Evolutionary conservation across 2,797 vertebrate genomes (phyloP), one percentile per base, ranked within the genome.

Genomic region (Schizopygopsis pylzovi): DNA sequence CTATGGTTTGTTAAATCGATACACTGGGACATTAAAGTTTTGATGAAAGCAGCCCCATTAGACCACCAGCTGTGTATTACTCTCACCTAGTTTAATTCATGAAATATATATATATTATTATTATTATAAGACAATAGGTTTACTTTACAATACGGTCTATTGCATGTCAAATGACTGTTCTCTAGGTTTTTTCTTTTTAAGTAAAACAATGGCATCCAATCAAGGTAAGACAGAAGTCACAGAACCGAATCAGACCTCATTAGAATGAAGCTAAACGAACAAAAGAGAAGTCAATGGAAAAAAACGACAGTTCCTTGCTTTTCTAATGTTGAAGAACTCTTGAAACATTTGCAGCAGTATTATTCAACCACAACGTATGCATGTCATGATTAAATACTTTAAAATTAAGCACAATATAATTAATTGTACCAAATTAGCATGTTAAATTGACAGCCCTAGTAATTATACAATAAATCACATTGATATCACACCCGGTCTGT

Each of bases 201-300:
- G 33, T 28, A 47, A 67, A 47, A 4, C 25, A 47, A 7, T 37
- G 63, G 39, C 13, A 61, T 63, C 49, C 61, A 71, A 83, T 83
- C 77, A 71, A 15, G 2, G 73, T 41, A 18, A 33, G 39, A 52
- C 22, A 65, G 56, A 81, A 65, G 13, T 22, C 75, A 5, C 28
- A 15, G 12, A 67, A 72, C 70, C 43, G 45, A 47, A 10, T 65
- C 41, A 12, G 45, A 28, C 75, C 88, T 83, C 79, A 87, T 83
- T 61, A 81, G 83, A 61, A 73, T 0, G 78, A 72, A 65, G 43
- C 28, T 22, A 41, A 16, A 79, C 61, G 15, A 67, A 85, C 39
- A 79, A 28, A 49, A 79, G 6, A 73, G 22, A 33, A n/a, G 22
- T 65, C 25, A 56, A 12, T 22, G 18, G 18, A 2, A 33, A 45